Percentiles rank a stretch among this genome's conserved stretches.
Evolutionary conservation across 2,797 vertebrate genomes (phyloP).

Genomic region (Buceros bicornis): DNA sequence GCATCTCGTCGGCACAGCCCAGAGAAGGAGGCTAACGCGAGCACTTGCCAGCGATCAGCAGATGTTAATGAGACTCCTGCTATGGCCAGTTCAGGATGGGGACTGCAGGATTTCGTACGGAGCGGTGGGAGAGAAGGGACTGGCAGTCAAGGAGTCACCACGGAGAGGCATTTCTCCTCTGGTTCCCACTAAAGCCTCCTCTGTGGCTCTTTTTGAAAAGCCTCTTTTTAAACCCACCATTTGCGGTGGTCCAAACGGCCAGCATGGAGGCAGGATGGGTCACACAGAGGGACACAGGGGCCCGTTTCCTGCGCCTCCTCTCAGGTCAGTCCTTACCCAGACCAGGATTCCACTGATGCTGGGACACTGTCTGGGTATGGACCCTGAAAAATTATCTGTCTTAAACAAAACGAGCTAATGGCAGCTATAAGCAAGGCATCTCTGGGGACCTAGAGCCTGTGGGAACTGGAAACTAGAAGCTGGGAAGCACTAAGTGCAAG

Average conservation of each 20-base stretch:
- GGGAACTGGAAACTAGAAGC: neutral
- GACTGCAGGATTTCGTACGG: neutral
- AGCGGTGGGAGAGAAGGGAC: neutral
- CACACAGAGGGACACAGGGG: neutral
- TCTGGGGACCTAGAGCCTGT: neutral
- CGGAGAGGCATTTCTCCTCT: neutral
- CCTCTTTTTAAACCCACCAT: neutral
- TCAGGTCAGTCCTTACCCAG: neutral
- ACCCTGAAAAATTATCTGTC: neutral
- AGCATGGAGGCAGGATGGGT: neutral
- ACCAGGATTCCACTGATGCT: neutral
- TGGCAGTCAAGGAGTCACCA: neutral
- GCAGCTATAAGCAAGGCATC: neutral
- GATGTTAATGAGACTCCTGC: neutral
- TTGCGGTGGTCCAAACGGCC: neutral
- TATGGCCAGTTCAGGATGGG: neutral
- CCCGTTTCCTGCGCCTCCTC: accelerated
- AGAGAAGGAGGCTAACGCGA: neutral
- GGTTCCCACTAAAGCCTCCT: neutral
- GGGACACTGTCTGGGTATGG: neutral
- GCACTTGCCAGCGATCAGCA: slow-evolving; percentile 1
- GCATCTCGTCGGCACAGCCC: slow-evolving; percentile 4
- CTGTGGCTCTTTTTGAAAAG: neutral
- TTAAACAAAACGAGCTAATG: neutral
- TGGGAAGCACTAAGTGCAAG: neutral